Base-by-base conservation (phyloP, 2,113 vertebrate species). In the Vidua chalybeata region DNA sequence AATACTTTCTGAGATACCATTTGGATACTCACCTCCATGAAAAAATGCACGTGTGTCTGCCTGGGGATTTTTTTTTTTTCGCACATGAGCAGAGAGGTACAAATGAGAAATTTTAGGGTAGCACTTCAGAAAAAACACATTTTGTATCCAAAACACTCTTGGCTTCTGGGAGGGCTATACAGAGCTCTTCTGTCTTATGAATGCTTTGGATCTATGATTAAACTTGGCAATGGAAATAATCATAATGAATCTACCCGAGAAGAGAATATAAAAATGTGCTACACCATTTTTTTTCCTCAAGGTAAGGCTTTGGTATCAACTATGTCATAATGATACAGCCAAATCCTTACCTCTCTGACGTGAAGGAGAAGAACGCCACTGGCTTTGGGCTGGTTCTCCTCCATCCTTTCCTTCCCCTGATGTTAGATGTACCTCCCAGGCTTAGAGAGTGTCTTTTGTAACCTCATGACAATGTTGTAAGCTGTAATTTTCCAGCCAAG, bases 51-150 rank as follows among this genome's bases (percentile, higher is more conserved):
- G 0, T 15, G 15, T 58, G 22, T 55, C 24, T 78, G 9, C 26
- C 37, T 49, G 23, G 31, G 12, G 15, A 12, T 33, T 31, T 27
- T n/a, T 48, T 17, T 31, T 37, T 23, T 33, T 61, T 55, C 4
- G 0, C 16, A 43, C 24, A 27, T 15, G 6, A 89, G 9, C n/a
- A 79, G 16, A 85, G 37, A 64, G 3, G 14, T 21, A n/a, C 24
- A 72, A 73, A 43, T 15, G 37, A 74, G n/a, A 63, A 82, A 35
- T 71, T 74, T 81, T 62, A 67, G 20, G 9, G 37, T n/a, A 55
- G 19, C 3, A 12, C 9, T 18, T 45, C 39, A 75, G 5, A 28
- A 58, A 16, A 56, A 30, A 0, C 9, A 49, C 0, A 1, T 33
- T 61, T 63, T 58, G 2, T 88, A 56, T 68, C 41, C n/a, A 54